Conservation (phyloP, 2,113 vertebrate genomes). For the Zingel zingel region DNA sequence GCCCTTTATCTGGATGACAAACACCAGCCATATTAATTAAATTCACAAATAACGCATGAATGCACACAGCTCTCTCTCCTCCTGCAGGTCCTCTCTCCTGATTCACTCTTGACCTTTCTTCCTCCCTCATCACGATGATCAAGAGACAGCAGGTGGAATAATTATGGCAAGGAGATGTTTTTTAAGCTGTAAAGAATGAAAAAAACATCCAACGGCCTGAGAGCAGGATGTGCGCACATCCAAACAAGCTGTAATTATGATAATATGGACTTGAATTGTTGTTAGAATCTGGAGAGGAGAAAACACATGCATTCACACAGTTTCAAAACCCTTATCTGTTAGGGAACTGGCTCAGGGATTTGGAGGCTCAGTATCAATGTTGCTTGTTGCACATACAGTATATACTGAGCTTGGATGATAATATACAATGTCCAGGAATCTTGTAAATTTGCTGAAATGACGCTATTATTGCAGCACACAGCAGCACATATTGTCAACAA, state of each 20-base stretch:
- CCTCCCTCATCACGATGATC: slow-evolving; percentile 31
- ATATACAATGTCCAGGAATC: slow-evolving; percentile 22
- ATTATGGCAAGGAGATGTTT: slow-evolving; percentile 57
- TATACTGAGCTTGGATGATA: slow-evolving; percentile 27
- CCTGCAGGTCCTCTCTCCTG: slow-evolving; percentile 27
- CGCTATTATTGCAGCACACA: not conserved
- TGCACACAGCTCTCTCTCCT: slow-evolving; percentile 9
- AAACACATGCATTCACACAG: not conserved
- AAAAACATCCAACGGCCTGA: slow-evolving; percentile 5
- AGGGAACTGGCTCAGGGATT: not conserved
- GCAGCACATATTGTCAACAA: not conserved
- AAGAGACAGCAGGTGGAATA: slow-evolving; percentile 55
- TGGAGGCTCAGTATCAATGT: not conserved
- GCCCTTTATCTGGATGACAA: not conserved
- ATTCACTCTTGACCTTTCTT: slow-evolving; percentile 21
- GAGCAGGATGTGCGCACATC: slow-evolving; percentile 59
- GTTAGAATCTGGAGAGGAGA: slow-evolving; percentile 21
- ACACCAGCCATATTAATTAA: slow-evolving; percentile 7
- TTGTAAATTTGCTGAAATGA: slow-evolving; percentile 42
- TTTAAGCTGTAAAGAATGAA: slow-evolving; percentile 4
- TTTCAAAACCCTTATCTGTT: slow-evolving; percentile 11
- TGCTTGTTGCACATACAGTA: not conserved
- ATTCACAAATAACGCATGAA: slow-evolving; percentile 6
- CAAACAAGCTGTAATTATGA: slow-evolving; percentile 61
- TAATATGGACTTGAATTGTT: slow-evolving; percentile 47